Percentiles rank a stretch among this genome's conserved stretches.
Evolutionary conservation across 2,113 vertebrate genomes (phyloP).

Genomic region (Melanerpes formicivorus): DNA sequence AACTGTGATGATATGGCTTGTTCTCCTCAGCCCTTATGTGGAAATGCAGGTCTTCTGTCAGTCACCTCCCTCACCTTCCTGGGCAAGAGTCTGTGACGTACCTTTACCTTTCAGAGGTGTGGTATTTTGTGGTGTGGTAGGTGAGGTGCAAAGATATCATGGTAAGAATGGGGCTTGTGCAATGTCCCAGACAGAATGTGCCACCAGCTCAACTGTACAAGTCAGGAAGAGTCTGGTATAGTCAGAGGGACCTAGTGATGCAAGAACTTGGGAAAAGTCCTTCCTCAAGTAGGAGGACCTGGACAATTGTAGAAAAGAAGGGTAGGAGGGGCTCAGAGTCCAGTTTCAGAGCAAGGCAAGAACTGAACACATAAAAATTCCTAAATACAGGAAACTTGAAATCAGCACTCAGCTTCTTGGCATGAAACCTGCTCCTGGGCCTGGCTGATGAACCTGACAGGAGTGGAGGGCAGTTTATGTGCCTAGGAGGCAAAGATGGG

Average conservation of each 20-base stretch:
- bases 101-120: not conserved
- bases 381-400: not conserved
- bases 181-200: not conserved
- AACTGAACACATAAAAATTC: not conserved
- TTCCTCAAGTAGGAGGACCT: not conserved
- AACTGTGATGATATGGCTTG: not conserved
- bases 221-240: not conserved
- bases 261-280: not conserved
- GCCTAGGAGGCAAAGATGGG: not conserved
- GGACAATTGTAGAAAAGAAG: not conserved
- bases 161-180: not conserved
- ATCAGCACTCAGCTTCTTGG: not conserved
- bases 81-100: not conserved
- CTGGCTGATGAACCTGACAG: not conserved
- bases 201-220: not conserved
- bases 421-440: not conserved
- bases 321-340: not conserved
- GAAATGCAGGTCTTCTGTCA: not conserved
- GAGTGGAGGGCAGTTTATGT: not conserved
- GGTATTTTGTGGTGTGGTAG: not conserved
- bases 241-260: not conserved
- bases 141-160: not conserved
- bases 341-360: not conserved
- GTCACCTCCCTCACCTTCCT: not conserved
- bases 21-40: not conserved